Base-by-base conservation (phyloP, 1,140 invertebrate species). In the Cardiocondyla obscurior region DNA sequence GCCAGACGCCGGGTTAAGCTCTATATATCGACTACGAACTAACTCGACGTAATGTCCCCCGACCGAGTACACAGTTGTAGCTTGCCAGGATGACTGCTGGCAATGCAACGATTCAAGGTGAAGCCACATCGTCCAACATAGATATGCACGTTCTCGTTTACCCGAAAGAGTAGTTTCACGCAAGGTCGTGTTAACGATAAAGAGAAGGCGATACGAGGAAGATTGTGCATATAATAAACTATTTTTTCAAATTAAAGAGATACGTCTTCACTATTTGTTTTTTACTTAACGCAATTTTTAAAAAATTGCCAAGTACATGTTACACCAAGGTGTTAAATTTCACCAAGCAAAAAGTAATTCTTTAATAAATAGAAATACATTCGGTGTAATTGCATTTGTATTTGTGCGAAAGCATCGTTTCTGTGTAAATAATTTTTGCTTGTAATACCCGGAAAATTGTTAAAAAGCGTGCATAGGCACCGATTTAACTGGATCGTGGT, bases 1-100 rank as follows among this genome's bases (percentile, higher is more conserved):
- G 64, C 53, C 33, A 70, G 65, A 72, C 36, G 65, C 51, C 51
- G 39, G 12, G 65, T 57, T 72, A 44, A 81, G 28, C 62, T 67
- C 51, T 57, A 69, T 79, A 51, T 55, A 57, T 57, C 77, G 77
- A 22, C 53, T 67, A 44, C 76, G 49, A 64, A 69, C 64, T 72
- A 81, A 81, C 77, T 81, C 77, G 77, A 57, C 25, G 64, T 81
- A 81, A 81, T 81, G 64, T 70, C 65, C 36, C 25, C 51, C 51
- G 77, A 39, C 51, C 77, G 25, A 69, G 39, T 39, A 79, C 62
- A 81, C 77, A 81, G 72, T 81, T 81, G 64, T 51, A 81, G 64
- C 51, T 67, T 57, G 70, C 53, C n/a, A 60, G 60, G 19, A 30
- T 77, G 74, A 77, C 60, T 77, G 49, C 44, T 65, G 60, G 74